Conservation (phyloP, 2,888 invertebrate genomes). For the Sericinus montela region DNA sequence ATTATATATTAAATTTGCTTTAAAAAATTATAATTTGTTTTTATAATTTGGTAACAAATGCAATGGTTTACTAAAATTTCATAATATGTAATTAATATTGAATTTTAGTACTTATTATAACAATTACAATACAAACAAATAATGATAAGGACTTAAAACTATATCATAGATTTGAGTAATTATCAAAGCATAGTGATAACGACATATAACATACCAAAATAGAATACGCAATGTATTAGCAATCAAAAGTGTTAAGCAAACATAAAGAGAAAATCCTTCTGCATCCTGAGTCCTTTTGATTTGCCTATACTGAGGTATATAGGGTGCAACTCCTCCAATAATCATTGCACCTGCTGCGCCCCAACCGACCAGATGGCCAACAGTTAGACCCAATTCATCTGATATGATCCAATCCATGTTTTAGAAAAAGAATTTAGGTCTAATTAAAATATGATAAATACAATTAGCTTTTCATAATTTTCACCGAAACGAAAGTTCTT, state of each 20-base stretch:
- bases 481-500: neutral
- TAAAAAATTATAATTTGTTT: too few relatives aligned
- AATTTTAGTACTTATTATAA: too few relatives aligned
- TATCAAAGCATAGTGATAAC: neutral
- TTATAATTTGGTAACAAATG: too few relatives aligned
- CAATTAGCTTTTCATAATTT: neutral
- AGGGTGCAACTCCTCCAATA: constrained; percentile 96
- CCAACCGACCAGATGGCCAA: constrained; percentile 88
- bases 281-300: constrained; percentile 94
- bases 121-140: too few relatives aligned
- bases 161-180: too few relatives aligned
- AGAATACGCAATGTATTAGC: constrained; percentile 98
- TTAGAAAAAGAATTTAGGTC: neutral
- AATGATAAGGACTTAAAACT: too few relatives aligned
- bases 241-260: constrained; percentile 95
- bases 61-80: too few relatives aligned
- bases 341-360: constrained; percentile 94
- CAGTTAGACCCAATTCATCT: constrained; percentile 85
- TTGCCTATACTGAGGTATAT: constrained; percentile 97
- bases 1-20: too few relatives aligned
- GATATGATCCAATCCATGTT: constrained; percentile 89
- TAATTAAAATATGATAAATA: neutral
- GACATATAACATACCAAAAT: constrained; percentile 90
- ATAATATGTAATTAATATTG: too few relatives aligned
- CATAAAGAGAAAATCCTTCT: constrained; percentile 98